Conservation (phyloP, 2,113 vertebrate genomes). For the Callorhinus ursinus region DNA sequence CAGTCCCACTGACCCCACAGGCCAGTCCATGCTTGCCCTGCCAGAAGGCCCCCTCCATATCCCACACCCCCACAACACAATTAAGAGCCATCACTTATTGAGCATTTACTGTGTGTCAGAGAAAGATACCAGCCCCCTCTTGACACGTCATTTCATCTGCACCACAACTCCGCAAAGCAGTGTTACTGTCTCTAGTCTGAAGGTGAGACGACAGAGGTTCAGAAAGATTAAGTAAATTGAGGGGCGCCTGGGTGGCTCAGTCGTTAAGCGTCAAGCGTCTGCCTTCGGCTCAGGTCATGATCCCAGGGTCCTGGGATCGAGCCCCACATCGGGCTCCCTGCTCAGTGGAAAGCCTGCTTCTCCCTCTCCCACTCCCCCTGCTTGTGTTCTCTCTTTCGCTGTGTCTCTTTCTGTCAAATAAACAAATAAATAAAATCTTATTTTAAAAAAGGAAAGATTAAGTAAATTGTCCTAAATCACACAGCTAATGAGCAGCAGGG, state of each 20-base stretch:
- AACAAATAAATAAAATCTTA: too few species aligned
- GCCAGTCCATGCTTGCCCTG: accelerated
- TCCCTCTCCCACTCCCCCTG: too few species aligned
- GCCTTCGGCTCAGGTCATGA: too few species aligned
- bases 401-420: too few species aligned
- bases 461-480: not conserved
- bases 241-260: too few species aligned
- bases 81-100: not conserved
- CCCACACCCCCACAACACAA: not conserved
- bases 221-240: not conserved
- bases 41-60: not conserved
- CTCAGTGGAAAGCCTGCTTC: too few species aligned
- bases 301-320: too few species aligned
- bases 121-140: not conserved
- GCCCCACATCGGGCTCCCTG: too few species aligned
- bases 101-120: not conserved
- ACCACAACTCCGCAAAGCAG: not conserved
- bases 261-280: too few species aligned
- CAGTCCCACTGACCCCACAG: not conserved
- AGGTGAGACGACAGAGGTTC: not conserved
- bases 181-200: not conserved
- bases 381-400: too few species aligned
- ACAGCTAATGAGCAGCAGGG: not conserved
- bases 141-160: not conserved
- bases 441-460: not conserved